phyloP scores from a whole-genome alignment of 1,140 invertebrate genomes.

The Cheumatopsyche charites region DNA sequence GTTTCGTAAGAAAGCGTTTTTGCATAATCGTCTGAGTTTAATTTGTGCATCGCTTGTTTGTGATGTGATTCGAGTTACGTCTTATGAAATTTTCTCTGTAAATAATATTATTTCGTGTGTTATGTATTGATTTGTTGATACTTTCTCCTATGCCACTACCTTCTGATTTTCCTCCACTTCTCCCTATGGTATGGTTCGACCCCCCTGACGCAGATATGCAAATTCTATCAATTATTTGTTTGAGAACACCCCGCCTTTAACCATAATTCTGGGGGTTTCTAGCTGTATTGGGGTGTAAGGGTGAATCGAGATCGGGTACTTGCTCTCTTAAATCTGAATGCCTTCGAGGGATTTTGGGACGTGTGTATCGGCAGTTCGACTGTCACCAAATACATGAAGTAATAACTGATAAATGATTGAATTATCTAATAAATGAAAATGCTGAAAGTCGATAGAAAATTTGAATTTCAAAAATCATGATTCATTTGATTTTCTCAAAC shows the following conservation, averaged over 20 bases:
- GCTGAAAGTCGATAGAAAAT: too few species aligned
- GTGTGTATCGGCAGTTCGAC: slow-evolving; percentile 30
- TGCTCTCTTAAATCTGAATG: slow-evolving; percentile 43
- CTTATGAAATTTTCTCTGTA: too few species aligned
- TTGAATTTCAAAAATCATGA: too few species aligned
- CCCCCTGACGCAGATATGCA: slow-evolving; percentile 46
- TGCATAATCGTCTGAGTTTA: too few species aligned
- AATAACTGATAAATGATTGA: too few species aligned
- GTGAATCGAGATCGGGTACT: slow-evolving; percentile 23
- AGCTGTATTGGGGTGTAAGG: slow-evolving; percentile 10
- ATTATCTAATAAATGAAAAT: too few species aligned
- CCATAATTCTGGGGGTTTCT: slow-evolving; percentile 44
- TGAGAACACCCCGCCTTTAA: slow-evolving; percentile 46
- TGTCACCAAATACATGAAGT: too few species aligned
- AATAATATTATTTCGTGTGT: not conserved
- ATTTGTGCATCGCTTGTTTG: too few species aligned
- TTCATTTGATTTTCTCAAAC: too few species aligned
- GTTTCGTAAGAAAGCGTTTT: too few species aligned
- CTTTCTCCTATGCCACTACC: slow-evolving; percentile 24
- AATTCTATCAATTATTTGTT: slow-evolving; percentile 50
- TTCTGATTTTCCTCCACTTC: not conserved
- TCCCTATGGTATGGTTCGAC: slow-evolving; percentile 5
- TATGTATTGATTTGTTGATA: slow-evolving; percentile 9
- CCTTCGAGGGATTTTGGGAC: slow-evolving; percentile 33
- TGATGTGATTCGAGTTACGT: too few species aligned